Base-by-base conservation (phyloP, 2,888 invertebrate species). In the Itoplectis maculator region DNA sequence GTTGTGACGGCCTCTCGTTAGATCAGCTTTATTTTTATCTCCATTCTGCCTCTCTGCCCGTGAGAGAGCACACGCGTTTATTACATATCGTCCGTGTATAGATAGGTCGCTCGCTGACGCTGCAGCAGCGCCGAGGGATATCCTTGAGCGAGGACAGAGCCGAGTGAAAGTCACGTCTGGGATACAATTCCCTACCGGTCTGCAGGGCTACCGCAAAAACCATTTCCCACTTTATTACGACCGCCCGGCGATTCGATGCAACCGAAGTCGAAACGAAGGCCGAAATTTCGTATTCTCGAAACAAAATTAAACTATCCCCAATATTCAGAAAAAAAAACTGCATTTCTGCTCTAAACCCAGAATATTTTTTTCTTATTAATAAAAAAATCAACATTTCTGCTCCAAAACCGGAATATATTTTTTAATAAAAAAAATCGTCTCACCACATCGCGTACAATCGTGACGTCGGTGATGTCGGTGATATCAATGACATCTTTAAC, bases 381-480 rank as follows among this genome's bases (percentile, higher is more conserved):
- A 42, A 61, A 29, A 37, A 42, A n/a, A 61, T n/a, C 8, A 0
- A 59, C 0, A 1, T 59, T 59, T 59, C 8, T n/a, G 0, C 3
- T n/a, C n/a, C 3, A 35, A 11, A n/a, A 15, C 2, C 13, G 8
- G 11, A 35, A 61, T 0, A 3, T 37, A 8, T 37, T 2, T 8
- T 61, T 37, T 4, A 73, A 49, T 54, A 18, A 37, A 23, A 65
- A 23, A 11, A 42, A 49, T 49, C 35, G 74, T 86, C 92, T 91
- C 84, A 92, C 92, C 90, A 84, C 84, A 79, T 90, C 89, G 76
- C 86, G 88, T 40, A 84, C 93, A 88, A 94, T 92, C 85, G 93
- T 93, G 86, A 94, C 94, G 81, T 93, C 94, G 89, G 94, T 93
- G 76, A 94, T 93, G 81, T 93, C 94, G 89, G 94, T 93, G 76